phyloP scores from a whole-genome alignment of 2,797 vertebrate species.

The Emydoidea blandingii region DNA sequence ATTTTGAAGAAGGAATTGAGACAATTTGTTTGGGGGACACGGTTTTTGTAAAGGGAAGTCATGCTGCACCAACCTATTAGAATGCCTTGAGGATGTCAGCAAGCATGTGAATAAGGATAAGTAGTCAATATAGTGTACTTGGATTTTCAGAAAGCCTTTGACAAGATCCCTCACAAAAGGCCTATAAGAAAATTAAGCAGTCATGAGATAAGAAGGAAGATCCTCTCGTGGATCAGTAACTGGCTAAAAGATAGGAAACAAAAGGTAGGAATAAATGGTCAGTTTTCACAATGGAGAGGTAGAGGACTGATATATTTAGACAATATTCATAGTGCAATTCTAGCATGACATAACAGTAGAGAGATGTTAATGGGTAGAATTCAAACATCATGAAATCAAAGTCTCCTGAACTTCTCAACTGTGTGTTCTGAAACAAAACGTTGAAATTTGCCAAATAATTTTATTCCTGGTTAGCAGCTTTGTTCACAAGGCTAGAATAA shows the following conservation, averaged over 20 bases:
- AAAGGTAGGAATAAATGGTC: neutral
- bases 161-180: neutral
- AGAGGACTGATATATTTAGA: neutral
- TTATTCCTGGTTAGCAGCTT: slow-evolving; percentile 45
- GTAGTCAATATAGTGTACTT: neutral
- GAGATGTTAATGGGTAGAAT: neutral
- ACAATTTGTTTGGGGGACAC: accelerated
- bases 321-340: neutral
- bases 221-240: neutral
- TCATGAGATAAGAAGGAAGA: neutral
- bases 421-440: slow-evolving; percentile 46
- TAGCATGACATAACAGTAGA: neutral
- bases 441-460: slow-evolving; percentile 49
- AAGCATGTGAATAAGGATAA: neutral
- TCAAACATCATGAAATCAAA: neutral
- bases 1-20: neutral
- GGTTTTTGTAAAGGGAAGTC: neutral
- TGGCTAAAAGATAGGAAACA: neutral
- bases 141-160: neutral
- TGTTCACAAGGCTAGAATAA: slow-evolving; percentile 30
- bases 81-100: neutral
- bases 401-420: slow-evolving; percentile 27
- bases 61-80: neutral
- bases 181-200: neutral
- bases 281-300: neutral